Evolutionary conservation across 2,797 vertebrate species (phyloP).

Genomic region (Lepilemur ruficaudatus): DNA sequence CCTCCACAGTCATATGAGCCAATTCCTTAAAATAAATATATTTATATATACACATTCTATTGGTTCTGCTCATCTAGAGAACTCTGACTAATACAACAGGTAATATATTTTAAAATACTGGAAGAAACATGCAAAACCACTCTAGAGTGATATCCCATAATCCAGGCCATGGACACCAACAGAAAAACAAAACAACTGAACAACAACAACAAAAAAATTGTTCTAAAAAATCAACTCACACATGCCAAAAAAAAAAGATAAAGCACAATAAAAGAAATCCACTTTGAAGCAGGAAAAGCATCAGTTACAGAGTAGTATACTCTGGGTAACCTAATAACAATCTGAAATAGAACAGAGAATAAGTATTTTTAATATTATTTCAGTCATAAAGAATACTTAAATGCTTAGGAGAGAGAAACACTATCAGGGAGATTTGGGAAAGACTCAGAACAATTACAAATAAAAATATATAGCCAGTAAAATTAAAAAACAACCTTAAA

Average conservation of each 20-base stretch:
- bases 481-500: not conserved
- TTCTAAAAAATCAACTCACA: not conserved
- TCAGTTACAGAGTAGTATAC: not conserved
- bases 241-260: not conserved
- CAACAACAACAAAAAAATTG: not conserved
- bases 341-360: not conserved
- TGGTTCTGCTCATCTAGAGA: not conserved
- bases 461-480: not conserved
- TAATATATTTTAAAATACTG: not conserved
- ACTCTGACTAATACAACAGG: not conserved
- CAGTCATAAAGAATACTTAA: not conserved
- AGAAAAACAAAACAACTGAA: not conserved
- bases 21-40: not conserved
- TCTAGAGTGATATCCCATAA: not conserved
- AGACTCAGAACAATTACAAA: not conserved
- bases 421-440: not conserved
- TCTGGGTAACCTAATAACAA: not conserved
- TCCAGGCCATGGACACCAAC: rapidly evolving
- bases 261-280: not conserved
- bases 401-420: not conserved
- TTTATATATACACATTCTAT: not conserved
- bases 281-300: not conserved
- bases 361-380: not conserved
- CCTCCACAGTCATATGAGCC: not conserved
- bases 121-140: not conserved